Evolutionary conservation across 2,113 vertebrate species (phyloP), one percentile per base, ranked within the genome.

Genomic region (Plecotus auritus): DNA sequence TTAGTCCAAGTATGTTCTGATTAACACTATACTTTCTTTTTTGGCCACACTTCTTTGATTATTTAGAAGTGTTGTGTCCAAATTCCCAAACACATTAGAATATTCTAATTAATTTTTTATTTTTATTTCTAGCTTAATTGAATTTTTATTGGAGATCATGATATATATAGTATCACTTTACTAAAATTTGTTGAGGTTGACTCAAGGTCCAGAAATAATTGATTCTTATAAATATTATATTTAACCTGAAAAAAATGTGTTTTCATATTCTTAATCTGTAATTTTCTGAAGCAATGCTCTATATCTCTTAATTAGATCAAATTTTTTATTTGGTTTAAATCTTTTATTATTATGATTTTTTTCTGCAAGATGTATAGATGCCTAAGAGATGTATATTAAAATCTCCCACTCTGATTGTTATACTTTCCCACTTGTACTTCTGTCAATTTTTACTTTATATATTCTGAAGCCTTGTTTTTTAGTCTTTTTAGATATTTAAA

Each of bases 111-210:
- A 66, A 40, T 11, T 90, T 85, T 93, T 78, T 13, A 4, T 70
- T 90, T 82, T 80, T 59, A 78, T 73, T 95, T 95, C 87, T 61
- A 85, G 40, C 6, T 89, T 93, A 83, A 78, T 91, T 93, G 17
- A 11, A 70, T 64, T 95, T 85, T 95, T 95, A 72, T 47, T 87
- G 49, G 51, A 89, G 26, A 78, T 59, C 35, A 86, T 59, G 35
- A 22, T 59, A 20, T 9, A 91, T 45, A 77, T 73, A 2, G 86
- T 93, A 95, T 93, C 47, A 86, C 2, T 40, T 80, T 45, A 47
- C 35, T 69, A 73, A 95, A 92, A 93, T 86, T 77, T 47, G 20
- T 49, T 94, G 54, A 83, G 28, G 96, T 83, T 91, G 64, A 92
- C n/a, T 94, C 20, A 37, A 90, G 20, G 23, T 95, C 32, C 40